Conservation (phyloP, 2,113 vertebrate genomes). For the Pseudorhombus dupliciocellatus region DNA sequence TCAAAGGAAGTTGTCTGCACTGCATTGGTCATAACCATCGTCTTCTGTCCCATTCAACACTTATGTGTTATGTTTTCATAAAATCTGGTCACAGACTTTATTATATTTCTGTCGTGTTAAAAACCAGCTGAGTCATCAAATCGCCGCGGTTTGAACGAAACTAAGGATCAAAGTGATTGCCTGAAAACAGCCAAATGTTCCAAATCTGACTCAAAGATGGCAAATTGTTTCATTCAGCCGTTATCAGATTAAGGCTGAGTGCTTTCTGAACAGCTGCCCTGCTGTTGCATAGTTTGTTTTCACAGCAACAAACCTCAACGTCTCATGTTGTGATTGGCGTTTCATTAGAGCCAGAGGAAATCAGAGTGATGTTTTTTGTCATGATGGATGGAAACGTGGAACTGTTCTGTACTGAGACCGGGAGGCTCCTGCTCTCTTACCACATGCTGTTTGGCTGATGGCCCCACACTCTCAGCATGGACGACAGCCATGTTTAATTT, state of each 20-base stretch:
- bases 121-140: not conserved
- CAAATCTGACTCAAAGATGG: not conserved
- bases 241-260: not conserved
- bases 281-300: not conserved
- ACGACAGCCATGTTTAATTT: not conserved
- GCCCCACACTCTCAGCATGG: conserved; percentile 2
- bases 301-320: not conserved
- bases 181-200: not conserved
- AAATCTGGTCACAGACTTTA: not conserved
- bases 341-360: not conserved
- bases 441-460: conserved; percentile 18
- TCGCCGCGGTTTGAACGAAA: not conserved
- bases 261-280: not conserved
- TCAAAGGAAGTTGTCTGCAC: not conserved
- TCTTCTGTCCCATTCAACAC: not conserved
- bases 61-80: not conserved
- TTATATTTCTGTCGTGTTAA: not conserved
- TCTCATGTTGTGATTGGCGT: not conserved
- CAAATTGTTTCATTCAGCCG: not conserved
- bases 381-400: not conserved
- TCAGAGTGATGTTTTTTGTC: not conserved
- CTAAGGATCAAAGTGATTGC: not conserved
- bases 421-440: not conserved
- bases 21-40: not conserved
- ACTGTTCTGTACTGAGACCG: not conserved